A percentile compares a stretch with the other conserved stretches of the same genome.
These are phyloP conservation scores for Neopipo cinnamomea DNA, from an alignment of 2,113 vertebrate genomes.

Conservation along the genomic window DNA sequence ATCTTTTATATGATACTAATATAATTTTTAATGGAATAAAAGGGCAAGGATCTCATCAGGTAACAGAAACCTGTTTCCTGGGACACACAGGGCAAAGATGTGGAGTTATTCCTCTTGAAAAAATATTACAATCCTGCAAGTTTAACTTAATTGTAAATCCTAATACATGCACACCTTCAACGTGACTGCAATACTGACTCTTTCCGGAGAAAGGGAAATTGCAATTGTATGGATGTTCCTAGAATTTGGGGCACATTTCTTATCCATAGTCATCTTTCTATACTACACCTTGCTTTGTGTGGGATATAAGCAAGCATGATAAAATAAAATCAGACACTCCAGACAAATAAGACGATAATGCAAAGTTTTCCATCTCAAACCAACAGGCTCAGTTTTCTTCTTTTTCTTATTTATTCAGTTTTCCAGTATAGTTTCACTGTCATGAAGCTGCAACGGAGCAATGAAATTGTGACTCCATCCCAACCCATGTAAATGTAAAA, in stretches of 20 bases:
- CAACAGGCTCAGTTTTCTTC: neutral
- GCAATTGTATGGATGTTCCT: neutral
- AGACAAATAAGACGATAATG: neutral
- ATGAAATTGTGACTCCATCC: neutral
- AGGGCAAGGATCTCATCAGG: neutral
- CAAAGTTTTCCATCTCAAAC: neutral
- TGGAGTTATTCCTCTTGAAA: neutral
- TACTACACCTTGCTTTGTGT: neutral
- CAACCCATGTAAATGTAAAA: accelerated
- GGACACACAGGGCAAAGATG: neutral
- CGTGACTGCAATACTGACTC: neutral
- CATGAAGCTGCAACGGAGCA: neutral
- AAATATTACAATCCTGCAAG: neutral
- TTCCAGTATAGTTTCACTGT: neutral
- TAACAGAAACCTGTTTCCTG: neutral
- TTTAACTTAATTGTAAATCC: neutral
- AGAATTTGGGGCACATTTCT: neutral
- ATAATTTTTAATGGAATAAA: neutral
- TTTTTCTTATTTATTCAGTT: neutral
- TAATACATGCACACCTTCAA: neutral
- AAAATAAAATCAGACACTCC: neutral
- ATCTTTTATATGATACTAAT: neutral
- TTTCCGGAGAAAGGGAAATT: neutral
- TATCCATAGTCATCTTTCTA: neutral
- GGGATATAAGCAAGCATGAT: neutral